Evolutionary conservation across 2,888 invertebrate genomes (phyloP).

Genomic region (Disparrhopalites patrizii): DNA sequence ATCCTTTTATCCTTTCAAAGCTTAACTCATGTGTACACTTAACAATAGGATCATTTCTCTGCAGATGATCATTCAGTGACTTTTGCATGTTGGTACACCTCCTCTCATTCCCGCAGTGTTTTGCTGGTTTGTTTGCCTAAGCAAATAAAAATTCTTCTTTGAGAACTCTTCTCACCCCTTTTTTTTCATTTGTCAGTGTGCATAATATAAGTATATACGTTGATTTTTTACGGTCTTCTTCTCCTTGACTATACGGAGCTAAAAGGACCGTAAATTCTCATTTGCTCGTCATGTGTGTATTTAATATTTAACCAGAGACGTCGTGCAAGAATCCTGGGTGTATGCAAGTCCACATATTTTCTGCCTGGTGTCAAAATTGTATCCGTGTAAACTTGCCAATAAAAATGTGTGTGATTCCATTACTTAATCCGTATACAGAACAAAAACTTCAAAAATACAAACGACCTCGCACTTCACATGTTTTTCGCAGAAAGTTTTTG

Average conservation of each 20-base stretch:
- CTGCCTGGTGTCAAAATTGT: neutral
- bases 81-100: neutral
- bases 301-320: no score
- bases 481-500: no score
- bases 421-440: no score
- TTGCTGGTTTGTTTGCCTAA: no score
- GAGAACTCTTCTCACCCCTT: no score
- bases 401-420: conserved; percentile 1
- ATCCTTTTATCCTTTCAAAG: neutral
- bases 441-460: no score
- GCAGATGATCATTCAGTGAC: neutral
- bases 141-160: no score
- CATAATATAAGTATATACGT: no score
- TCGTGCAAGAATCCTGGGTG: no score
- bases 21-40: neutral
- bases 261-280: conserved; percentile 5
- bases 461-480: no score
- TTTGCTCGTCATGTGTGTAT: neutral
- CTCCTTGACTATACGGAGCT: neutral
- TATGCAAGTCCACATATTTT: neutral
- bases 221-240: no score
- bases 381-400: conserved; percentile 1
- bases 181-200: neutral
- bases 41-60: conserved; percentile 1
- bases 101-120: neutral